Conservation (phyloP, 1,140 invertebrate genomes). For the Euura saliciscinereae region DNA sequence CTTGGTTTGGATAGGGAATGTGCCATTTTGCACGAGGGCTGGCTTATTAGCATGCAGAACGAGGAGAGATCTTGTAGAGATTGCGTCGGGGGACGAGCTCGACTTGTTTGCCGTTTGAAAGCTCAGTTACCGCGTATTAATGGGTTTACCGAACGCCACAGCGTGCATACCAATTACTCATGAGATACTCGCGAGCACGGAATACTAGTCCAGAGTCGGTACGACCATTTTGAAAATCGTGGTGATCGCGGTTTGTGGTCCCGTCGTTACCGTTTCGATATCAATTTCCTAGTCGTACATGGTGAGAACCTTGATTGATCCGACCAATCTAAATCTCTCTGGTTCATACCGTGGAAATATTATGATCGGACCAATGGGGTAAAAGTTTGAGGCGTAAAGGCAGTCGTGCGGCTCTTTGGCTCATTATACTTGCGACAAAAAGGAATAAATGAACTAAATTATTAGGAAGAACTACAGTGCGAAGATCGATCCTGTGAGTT, state of each 20-base stretch:
- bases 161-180: background rate
- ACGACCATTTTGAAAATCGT: background rate
- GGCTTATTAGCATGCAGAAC: background rate
- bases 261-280: background rate
- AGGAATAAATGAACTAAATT: background rate
- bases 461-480: background rate
- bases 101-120: constrained; percentile 7
- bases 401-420: background rate
- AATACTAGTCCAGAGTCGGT: background rate
- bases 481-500: background rate
- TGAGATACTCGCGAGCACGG: too few relatives aligned
- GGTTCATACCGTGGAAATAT: too few relatives aligned
- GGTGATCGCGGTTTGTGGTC: background rate
- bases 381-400: background rate
- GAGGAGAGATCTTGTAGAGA: background rate
- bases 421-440: background rate
- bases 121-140: constrained; percentile 2
- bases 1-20: background rate
- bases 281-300: too few relatives aligned
- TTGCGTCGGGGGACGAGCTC: constrained; percentile 1
- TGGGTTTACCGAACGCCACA: background rate
- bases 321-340: too few relatives aligned
- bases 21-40: background rate
- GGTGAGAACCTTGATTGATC: too few relatives aligned
- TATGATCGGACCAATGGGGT: background rate